phyloP scores from a whole-genome alignment of 1,140 invertebrate species.

The Copidosoma floridanum region DNA sequence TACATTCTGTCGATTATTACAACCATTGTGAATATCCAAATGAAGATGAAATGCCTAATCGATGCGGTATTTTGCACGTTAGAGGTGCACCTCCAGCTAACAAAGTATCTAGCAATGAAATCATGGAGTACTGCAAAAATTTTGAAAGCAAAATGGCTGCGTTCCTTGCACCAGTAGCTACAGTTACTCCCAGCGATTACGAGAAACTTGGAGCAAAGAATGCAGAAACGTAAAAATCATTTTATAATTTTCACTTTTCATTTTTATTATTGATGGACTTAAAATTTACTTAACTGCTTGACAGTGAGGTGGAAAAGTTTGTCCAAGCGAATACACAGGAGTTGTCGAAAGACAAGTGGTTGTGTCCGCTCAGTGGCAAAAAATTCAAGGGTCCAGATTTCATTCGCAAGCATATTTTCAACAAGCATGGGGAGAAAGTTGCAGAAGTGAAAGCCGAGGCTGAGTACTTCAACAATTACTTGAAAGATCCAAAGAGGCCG shows the following conservation, averaged over 20 bases:
- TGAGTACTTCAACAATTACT: constrained; percentile 97
- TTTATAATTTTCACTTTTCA: constrained; percentile 4
- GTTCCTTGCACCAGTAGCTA: constrained; percentile 73
- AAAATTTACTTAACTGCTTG: constrained; percentile 7
- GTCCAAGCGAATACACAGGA: constrained; percentile 93
- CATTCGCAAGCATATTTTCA: constrained; percentile 97
- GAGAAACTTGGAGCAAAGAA: constrained; percentile 86
- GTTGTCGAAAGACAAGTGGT: constrained; percentile 95
- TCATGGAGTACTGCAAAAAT: constrained; percentile 50
- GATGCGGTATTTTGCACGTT: constrained; percentile 97
- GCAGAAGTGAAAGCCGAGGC: constrained; percentile 96
- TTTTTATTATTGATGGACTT: not conserved
- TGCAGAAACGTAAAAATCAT: constrained; percentile 68
- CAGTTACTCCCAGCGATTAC: constrained; percentile 76
- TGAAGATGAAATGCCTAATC: constrained; percentile 99
- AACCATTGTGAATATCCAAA: constrained; percentile 98
- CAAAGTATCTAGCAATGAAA: constrained; percentile 63
- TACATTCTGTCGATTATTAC: constrained; percentile 99
- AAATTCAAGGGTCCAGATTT: constrained; percentile 99
- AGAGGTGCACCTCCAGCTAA: constrained; percentile 79
- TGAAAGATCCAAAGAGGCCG: constrained; percentile 92
- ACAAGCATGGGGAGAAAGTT: constrained; percentile 95
- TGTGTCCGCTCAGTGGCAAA: constrained; percentile 97
- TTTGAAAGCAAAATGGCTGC: constrained; percentile 83
- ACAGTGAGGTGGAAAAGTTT: constrained; percentile 88